Evolutionary conservation across 2,888 invertebrate genomes (phyloP), one percentile per base, ranked within the genome.

Genomic region (Icerya purchasi): DNA sequence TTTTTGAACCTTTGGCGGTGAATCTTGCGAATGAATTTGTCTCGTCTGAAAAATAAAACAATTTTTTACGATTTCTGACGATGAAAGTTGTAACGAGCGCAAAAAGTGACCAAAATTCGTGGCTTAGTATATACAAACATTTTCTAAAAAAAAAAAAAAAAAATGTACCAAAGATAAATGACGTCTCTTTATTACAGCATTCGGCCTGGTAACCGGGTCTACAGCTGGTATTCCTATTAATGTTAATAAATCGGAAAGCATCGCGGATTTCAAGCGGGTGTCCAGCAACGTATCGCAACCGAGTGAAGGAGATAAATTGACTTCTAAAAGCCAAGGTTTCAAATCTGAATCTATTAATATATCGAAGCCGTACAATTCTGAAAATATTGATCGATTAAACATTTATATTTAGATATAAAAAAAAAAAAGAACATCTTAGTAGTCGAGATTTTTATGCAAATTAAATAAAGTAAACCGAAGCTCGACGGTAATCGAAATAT

Each of bases 241-340:
- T n/a, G 90, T 92, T 60, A 96, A 75, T 10, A 94, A 77, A 75
- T 96, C 93, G 1, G 90, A 82, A 66, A 96, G 74, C 71, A 96
- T 78, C 2, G 91, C 86, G 0, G 91, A 87, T 73, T 96, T 96
- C 18, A 96, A 81, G 68, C 92, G 83, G 53, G 91, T 83, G 73
- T 96, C 96, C 63, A 96, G 73, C 0, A 93, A 92, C 65, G 90
- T 86, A 72, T 96, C 94, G 70, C 93, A 90, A 65, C 86, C 87
- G 66, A 90, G 72, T 67, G 87, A 88, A 3, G 96, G 94, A 2
- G 92, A 92, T 21, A 96, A 74, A 70, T 96, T 96, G 22, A 94
- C 90, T 74, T 96, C 96, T 61, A 96, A 72, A 51, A 96, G 75
- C 96, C 96, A 96, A 0, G 96, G 94, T 69, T 93, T 92, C 66